Base-by-base conservation (phyloP, 1,140 invertebrate species). In the Macrosteles quadrilineatus region DNA sequence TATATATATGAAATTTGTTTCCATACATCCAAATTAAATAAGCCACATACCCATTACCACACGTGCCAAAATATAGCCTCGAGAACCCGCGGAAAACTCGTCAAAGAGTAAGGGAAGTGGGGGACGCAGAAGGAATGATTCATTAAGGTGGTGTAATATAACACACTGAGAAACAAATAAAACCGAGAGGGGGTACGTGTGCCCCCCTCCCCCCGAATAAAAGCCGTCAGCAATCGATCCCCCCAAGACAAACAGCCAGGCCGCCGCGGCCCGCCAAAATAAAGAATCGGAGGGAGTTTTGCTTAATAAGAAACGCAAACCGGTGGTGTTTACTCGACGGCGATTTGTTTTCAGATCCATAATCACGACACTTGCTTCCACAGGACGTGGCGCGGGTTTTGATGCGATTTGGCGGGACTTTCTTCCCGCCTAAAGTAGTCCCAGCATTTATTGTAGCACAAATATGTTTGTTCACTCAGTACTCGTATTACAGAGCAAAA, bases 301-400 rank as follows among this genome's bases (percentile, higher is more conserved):
- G 23, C 55, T 59, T 59, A 59, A 59, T 59, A 59, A 59, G 55
- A 59, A 59, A 29, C 55, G 55, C 55, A 59, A 59, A 59, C 23
- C 21, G 55, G 21, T 23, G 27, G 21, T 59, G 55, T 59, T 59
- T 59, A 59, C 27, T 59, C 55, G 21, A 6, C 11, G 11, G 47
- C 11, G 55, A 27, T 59, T n/a, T 29, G 55, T 59, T 30, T 59
- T 25, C 55, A 25, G 12, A 30, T 59, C 55, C 27, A 23, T 59
- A 27, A 59, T 29, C 9, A 25, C 23, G 23, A 30, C 6, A 6
- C 21, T 6, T 25, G 4, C 19, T 19, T 11, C 36, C 36, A 9
- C 36, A 9, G 21, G 47, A 53, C 47, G 47, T 53, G 47, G 11
- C 11, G 21, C 11, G 47, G 9, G 47, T 53, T 53, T 53, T 53